Evolutionary conservation across 2,113 vertebrate genomes (phyloP).

Genomic region (Chloebia gouldiae): DNA sequence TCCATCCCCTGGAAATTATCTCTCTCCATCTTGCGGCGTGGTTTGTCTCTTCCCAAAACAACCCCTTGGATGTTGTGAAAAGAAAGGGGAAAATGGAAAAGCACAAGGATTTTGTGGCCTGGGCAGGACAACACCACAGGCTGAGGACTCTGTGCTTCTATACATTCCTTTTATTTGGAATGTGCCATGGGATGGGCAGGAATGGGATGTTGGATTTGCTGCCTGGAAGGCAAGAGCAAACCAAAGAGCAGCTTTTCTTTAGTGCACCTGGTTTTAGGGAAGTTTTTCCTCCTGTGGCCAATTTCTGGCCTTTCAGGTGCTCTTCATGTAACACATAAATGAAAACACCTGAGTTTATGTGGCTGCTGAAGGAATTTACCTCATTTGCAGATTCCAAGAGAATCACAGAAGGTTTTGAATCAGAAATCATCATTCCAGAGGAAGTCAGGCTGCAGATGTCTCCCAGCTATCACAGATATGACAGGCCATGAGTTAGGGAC

Average conservation of each 20-base stretch:
- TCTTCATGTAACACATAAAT: background rate
- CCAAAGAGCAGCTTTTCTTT: background rate
- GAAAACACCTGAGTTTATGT: background rate
- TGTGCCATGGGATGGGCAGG: background rate
- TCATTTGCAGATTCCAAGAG: background rate
- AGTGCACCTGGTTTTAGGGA: background rate
- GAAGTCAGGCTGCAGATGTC: background rate
- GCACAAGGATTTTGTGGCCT: background rate
- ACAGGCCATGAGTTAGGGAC: background rate
- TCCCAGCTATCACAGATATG: background rate
- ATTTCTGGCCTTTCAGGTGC: background rate
- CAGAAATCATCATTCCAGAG: background rate
- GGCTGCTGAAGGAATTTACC: background rate
- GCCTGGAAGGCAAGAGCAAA: background rate
- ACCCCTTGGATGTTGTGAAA: background rate
- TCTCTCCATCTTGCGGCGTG: background rate
- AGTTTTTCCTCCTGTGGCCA: background rate
- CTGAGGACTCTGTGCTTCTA: background rate
- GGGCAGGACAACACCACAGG: background rate
- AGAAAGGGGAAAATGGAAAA: background rate
- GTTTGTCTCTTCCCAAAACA: background rate
- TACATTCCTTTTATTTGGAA: background rate
- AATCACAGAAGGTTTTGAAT: background rate
- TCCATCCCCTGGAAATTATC: accelerated
- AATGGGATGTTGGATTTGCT: background rate